Base-by-base conservation (phyloP, 2,113 vertebrate genomes). In the Varanus komodoensis region DNA sequence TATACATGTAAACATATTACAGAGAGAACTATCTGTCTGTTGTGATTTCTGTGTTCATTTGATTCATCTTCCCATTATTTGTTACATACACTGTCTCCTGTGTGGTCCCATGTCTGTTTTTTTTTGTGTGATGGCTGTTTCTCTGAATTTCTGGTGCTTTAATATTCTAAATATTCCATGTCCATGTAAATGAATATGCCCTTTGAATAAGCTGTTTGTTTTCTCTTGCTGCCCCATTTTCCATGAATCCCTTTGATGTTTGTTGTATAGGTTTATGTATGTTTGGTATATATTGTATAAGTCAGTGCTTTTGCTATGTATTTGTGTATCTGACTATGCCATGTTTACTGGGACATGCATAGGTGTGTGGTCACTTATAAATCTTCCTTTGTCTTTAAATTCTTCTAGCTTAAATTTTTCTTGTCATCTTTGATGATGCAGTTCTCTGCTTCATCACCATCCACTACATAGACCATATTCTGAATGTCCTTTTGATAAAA, bases 301-400 rank as follows among this genome's bases (percentile, higher is more conserved):
- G 2, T 50, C 38, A 50, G 19, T 61, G 32, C n/a, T 84, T 84
- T 84, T 38, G 38, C 21, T n/a, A 38, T 84, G 29, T 74, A 3
- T 71, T 52, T n/a, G 48, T 78, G 38, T 15, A 57, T 89, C 50
- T 34, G n/a, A 25, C 57, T 21, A 21, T 77, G 54, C 69, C 57
- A 34, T 84, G 61, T 78, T 89, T 64, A 78, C n/a, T 7, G 69
- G 82, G 27, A 85, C 83, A 54, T 67, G 82, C 48, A 52, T 64
- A 69, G 15, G 1, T n/a, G 17, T 52, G n/a, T 52, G n/a, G 1
- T 34, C 8, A 19, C 25, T 34, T 75, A 6, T 48, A 29, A 89
- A 88, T 52, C 3, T 32, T 74, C 27, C 52, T 61, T n/a, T 64
- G 6, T 81, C 3, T 86, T 7, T 29, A 7, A 69, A 12, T 38